These are phyloP conservation scores for Desoria tigrina DNA, from an alignment of 2,888 invertebrate species.

Conservation along the genomic window DNA sequence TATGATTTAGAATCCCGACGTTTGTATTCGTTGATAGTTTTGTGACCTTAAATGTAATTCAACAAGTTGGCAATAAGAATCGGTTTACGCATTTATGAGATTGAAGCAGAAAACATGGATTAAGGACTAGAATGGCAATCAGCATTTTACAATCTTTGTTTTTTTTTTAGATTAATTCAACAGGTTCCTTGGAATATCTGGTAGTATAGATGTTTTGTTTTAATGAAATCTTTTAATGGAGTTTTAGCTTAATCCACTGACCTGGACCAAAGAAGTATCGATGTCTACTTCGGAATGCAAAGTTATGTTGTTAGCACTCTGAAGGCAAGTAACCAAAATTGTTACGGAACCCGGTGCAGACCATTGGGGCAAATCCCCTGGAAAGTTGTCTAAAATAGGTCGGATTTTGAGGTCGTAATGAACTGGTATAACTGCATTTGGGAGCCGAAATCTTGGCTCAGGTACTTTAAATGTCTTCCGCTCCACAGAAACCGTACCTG, in stretches of 20 bases:
- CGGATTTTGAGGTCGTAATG: constrained; percentile 40
- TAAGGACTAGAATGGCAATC: no score
- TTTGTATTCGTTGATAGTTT: constrained; percentile 25
- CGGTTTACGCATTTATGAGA: no score
- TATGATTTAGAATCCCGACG: constrained; percentile 26
- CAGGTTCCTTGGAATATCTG: no score
- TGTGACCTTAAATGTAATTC: no score
- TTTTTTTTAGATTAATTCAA: no score
- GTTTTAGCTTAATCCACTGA: neutral
- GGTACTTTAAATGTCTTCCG: constrained; percentile 36
- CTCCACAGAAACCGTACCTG: no score
- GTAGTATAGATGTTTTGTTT: no score
- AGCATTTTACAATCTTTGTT: no score
- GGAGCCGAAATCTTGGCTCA: constrained; percentile 41
- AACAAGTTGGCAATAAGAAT: no score
- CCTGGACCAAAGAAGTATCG: neutral
- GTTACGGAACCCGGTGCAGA: constrained; percentile 33
- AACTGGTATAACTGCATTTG: constrained; percentile 33
- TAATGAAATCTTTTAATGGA: neutral
- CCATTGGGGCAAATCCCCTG: constrained; percentile 30
- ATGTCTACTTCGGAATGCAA: constrained; percentile 36
- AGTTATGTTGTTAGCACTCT: constrained; percentile 35
- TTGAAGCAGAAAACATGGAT: no score
- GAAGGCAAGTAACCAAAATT: constrained; percentile 32
- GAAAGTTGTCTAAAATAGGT: constrained; percentile 31